phyloP scores from a whole-genome alignment of 2,113 vertebrate species.

The Alligator sinensis region DNA sequence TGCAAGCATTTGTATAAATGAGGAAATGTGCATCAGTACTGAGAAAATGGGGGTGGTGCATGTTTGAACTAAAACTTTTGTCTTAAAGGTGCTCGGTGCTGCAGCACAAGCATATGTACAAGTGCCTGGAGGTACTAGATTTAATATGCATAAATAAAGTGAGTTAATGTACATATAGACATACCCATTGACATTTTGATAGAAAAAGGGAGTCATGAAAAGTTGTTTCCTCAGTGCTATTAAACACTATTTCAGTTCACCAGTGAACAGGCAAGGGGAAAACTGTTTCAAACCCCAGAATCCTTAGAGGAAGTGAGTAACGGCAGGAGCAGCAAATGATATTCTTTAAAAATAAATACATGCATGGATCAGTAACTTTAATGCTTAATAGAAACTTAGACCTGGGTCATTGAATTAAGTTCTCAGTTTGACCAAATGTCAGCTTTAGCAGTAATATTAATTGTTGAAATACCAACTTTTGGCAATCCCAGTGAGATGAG shows the following conservation, averaged over 20 bases:
- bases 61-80: too few species aligned
- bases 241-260: not conserved
- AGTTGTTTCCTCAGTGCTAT: not conserved
- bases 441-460: not conserved
- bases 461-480: not conserved
- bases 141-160: too few species aligned
- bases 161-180: too few species aligned
- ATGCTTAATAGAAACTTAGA: not conserved
- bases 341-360: not conserved
- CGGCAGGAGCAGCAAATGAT: not conserved
- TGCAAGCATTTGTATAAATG: too few species aligned
- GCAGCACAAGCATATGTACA: too few species aligned
- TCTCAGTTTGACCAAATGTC: rapidly evolving
- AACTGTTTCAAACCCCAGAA: not conserved
- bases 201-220: not conserved
- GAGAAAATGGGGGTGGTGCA: too few species aligned
- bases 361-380: not conserved
- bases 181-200: not conserved
- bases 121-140: too few species aligned
- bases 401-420: too few species aligned
- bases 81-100: too few species aligned
- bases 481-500: not conserved
- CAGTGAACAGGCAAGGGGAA: not conserved
- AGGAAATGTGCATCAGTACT: too few species aligned
- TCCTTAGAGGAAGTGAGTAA: not conserved